Base-by-base conservation (phyloP, 2,113 vertebrate genomes). In the Fregetta grallaria region DNA sequence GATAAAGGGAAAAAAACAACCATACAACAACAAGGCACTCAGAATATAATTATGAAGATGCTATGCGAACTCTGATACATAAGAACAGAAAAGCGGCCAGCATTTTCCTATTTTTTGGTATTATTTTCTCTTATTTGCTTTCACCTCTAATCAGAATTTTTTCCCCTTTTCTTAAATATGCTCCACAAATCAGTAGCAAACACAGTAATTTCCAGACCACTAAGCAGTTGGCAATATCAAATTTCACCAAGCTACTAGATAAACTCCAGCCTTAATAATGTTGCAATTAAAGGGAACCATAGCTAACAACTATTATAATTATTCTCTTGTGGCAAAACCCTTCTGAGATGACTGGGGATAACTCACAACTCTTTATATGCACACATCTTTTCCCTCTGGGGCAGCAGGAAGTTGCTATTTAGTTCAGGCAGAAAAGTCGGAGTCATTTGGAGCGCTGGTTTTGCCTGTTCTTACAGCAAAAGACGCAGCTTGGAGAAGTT, bases 61-160 rank as follows among this genome's bases (percentile, higher is more conserved):
- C 23, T 47, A 34, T 34, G 25, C 67, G 22, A 87, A 83, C 27
- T 11, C 15, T 26, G 47, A 21, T 15, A 26, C 0, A 47, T 34
- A 80, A 82, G 12, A 68, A 27, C 1, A 72, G 16, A 42, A 63
- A 83, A 81, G 0, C 0, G 0, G 6, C 2, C 16, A 63, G 4
- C 13, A 20, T 80, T 79, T 70, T 74, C 25, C 15, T 47, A 4
- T 53, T 67, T 67, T 72, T 47, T 29, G 36, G 4, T 47, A 40
- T 68, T 86, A 9, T 36, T 62, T 58, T 44, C 3, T 58, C 5
- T 71, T 55, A 42, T 42, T 71, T 71, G 6, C 15, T 86, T 86
- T 27, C 8, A 29, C 15, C 4, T 61, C 7, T 71, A 49, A 25
- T 32, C 8, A 56, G 16, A 58, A 1, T 11, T 20, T 80, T 42